phyloP scores from a whole-genome alignment of 2,113 vertebrate species.

The Phrynocephalus versicolor region DNA sequence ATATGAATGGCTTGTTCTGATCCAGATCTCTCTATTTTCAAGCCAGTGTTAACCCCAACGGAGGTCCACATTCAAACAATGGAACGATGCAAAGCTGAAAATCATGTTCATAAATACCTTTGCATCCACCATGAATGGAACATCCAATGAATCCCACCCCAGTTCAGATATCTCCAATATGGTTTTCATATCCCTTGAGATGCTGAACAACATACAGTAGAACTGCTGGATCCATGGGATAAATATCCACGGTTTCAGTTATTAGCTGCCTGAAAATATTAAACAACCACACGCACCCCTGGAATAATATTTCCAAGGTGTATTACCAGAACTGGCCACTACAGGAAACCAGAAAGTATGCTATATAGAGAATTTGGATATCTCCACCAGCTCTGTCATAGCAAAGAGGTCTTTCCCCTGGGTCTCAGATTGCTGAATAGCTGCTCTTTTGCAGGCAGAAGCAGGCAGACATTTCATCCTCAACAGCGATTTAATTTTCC shows the following conservation, averaged over 20 bases:
- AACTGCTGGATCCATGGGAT: no score
- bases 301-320: no score
- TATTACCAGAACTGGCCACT: no score
- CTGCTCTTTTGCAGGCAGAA: background rate
- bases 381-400: background rate
- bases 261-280: no score
- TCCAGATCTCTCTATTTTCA: background rate
- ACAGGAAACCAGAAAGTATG: no score
- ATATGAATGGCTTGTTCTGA: background rate
- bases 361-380: no score
- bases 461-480: background rate
- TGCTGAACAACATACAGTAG: no score
- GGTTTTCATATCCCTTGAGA: background rate
- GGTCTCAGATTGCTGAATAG: background rate
- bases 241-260: no score
- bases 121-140: background rate
- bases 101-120: background rate
- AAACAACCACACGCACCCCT: no score
- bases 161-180: background rate
- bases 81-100: background rate
- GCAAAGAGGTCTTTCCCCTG: no score
- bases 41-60: background rate
- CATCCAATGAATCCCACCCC: background rate
- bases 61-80: background rate
- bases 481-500: background rate